Evolutionary conservation across 2,797 vertebrate species (phyloP), one percentile per base, ranked within the genome.

Genomic region (Adelosebastes latens): DNA sequence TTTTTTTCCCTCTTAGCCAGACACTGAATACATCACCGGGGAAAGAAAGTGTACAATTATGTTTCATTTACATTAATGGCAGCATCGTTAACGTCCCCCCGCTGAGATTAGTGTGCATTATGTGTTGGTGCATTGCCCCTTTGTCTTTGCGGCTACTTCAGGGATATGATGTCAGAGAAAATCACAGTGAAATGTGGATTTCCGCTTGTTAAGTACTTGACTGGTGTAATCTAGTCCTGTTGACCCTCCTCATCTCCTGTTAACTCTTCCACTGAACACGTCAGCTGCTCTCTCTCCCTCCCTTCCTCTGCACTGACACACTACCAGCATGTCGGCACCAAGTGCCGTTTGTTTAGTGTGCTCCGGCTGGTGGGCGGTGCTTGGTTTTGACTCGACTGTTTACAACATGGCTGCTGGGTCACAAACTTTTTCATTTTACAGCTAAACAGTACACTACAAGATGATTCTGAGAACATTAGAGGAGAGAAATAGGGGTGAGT

Each of bases 211-310:
- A 61, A 67, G 39, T 59, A 22, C 65, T 77, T 72, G 81, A 77
- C 69, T 46, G 63, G 22, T 67, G 81, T 67, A 34, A 81, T 81
- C 34, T 42, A 31, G 62, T 64, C 58, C 60, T 58, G 77, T 81
- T 89, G 85, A 86, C 79, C 81, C 69, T 42, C 75, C 75, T 72
- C 22, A 16, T 83, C 62, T 75, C 49, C 77, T 67, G 75, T 87
- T 82, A 76, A 84, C 73, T 65, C 65, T 58, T 61, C 16, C 53
- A 72, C 39, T 39, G 29, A 78, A 69, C 63, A 22, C 6, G 3
- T 46, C 77, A 52, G 64, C 63, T 52, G 29, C 27, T 52, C 46
- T 52, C 46, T 52, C 52, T 42, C 20, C 60, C 42, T 46, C 42
- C 42, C 42, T 46, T 18, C 42, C 42, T 46, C 42, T 46, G 42